Base-by-base conservation (phyloP, 2,797 vertebrate species). In the Pipistrellus pygmaeus region DNA sequence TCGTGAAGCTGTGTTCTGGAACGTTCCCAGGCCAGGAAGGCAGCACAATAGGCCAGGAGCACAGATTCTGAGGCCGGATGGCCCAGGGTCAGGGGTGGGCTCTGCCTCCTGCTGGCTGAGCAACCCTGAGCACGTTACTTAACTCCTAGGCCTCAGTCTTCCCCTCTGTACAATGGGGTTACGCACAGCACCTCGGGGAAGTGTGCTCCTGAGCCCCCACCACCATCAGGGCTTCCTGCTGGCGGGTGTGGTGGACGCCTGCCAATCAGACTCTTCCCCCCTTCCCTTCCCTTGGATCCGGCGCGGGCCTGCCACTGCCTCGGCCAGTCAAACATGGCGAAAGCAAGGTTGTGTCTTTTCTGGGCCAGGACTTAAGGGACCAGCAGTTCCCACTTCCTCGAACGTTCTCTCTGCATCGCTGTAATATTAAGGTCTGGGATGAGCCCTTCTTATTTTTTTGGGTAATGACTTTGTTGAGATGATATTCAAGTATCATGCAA, bases 41-140 rank as follows among this genome's bases (percentile, higher is more conserved):
- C 0, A 14, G 46, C 1, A 0, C 15, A 9, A 4, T 0, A 23
- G 23, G 48, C 30, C 48, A 8, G 10, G 38, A 7, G 13, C 35
- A 10, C 12, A 60, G 71, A 20, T 38, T 44, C 35, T 32, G 64
- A 17, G 17, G 41, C 27, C 27, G 9, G 32, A 30, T 2, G 5
- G 75, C 27, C 1, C 60, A 5, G 18, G 25, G 25, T 5, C 17
- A 5, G 0, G 3, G 18, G n/a, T 8, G 1, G 30, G 18, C 21
- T 23, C 68, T 9, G 21, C 48, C 18, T 66, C 38, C 71, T 32
- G 6, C 25, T 66, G 38, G 72, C 73, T 35, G 5, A n/a, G n/a
- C 60, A 18, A 9, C 44, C n/a, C 21, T 1, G 44, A 41, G 69
- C 51, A 60, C 1, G 5, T 10, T 18, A 13, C 23, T 44, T 8